Evolutionary conservation across 2,797 vertebrate species (phyloP).

Genomic region (Anguilla marmorata): DNA sequence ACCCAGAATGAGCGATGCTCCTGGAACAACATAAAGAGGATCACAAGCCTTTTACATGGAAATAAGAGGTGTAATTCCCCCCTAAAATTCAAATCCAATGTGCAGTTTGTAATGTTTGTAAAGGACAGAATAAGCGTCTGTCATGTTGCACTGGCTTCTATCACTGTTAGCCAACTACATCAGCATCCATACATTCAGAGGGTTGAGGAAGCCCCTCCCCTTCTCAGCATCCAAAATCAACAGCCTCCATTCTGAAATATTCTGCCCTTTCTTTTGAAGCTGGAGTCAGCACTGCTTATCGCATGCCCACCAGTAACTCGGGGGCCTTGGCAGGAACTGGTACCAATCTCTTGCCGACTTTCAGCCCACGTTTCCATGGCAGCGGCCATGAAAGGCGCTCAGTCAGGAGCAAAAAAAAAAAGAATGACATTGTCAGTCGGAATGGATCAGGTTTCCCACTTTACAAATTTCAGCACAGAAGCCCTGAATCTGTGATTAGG

Average conservation of each 20-base stretch:
- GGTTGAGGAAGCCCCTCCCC: constrained; percentile 50
- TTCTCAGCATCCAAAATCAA: constrained; percentile 50
- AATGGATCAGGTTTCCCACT: constrained; percentile 66
- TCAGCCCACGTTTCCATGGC: constrained; percentile 80
- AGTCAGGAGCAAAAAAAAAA: constrained; percentile 66
- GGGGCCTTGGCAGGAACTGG: constrained; percentile 76
- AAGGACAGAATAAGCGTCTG: constrained; percentile 52
- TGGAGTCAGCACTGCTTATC: constrained; percentile 63
- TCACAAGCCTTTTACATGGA: constrained; percentile 64
- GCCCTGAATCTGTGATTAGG: constrained; percentile 54
- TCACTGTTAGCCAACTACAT: constrained; percentile 40
- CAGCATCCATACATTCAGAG: constrained; percentile 57
- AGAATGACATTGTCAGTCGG: constrained; percentile 73
- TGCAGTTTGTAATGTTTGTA: constrained; percentile 32
- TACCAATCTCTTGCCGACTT: constrained; percentile 75
- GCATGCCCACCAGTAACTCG: constrained; percentile 67
- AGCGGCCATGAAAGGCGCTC: constrained; percentile 76
- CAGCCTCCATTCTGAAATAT: constrained; percentile 44
- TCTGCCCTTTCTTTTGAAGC: constrained; percentile 43
- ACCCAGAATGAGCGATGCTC: constrained; percentile 60
- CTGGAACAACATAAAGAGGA: constrained; percentile 64
- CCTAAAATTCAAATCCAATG: not conserved
- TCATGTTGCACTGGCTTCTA: constrained; percentile 55
- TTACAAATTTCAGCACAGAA: constrained; percentile 61
- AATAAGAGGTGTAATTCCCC: constrained; percentile 62